These are phyloP conservation scores for Drosophila hawaiiensis DNA, from an alignment of 2,888 invertebrate species.

Conservation along the genomic window DNA sequence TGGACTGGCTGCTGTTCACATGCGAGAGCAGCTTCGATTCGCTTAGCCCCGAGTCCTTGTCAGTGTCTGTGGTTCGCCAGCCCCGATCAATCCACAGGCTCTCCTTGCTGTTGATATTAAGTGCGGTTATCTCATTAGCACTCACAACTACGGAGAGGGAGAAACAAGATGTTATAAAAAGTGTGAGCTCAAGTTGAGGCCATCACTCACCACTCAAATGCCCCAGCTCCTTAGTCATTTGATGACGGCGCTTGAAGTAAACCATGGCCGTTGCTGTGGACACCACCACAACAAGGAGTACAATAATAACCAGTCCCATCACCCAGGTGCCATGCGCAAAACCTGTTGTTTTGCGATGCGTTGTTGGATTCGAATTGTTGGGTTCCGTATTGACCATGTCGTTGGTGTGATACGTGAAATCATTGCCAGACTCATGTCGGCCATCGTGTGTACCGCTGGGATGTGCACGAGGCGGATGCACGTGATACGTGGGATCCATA, in stretches of 20 bases:
- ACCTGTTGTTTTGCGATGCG: slow-evolving; percentile 84
- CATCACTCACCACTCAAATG: slow-evolving; percentile 87
- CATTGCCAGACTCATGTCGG: slow-evolving; percentile 66
- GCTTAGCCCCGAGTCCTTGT: slow-evolving; percentile 87
- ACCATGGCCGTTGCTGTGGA: slow-evolving; percentile 83
- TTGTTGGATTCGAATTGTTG: slow-evolving; percentile 78
- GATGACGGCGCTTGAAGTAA: slow-evolving; percentile 85
- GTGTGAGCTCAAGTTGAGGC: neutral
- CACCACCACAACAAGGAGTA: slow-evolving; percentile 83
- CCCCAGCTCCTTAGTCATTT: slow-evolving; percentile 87
- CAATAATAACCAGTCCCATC: slow-evolving; percentile 84
- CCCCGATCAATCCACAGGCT: slow-evolving; percentile 90
- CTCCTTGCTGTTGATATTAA: slow-evolving; percentile 87
- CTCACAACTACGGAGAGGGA: slow-evolving; percentile 82
- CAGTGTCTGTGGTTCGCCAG: slow-evolving; percentile 88
- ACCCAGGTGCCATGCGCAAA: slow-evolving; percentile 85
- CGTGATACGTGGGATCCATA: slow-evolving; percentile 85
- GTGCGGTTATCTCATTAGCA: slow-evolving; percentile 86
- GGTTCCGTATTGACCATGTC: slow-evolving; percentile 78
- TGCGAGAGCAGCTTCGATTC: slow-evolving; percentile 88
- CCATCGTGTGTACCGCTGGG: slow-evolving; percentile 85
- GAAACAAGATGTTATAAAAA: neutral
- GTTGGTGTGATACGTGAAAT: slow-evolving; percentile 80
- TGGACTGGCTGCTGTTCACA: slow-evolving; percentile 85
- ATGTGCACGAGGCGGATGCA: slow-evolving; percentile 85